Evolutionary conservation across 2,888 invertebrate genomes (phyloP).

Genomic region (Abrostola triplasia): DNA sequence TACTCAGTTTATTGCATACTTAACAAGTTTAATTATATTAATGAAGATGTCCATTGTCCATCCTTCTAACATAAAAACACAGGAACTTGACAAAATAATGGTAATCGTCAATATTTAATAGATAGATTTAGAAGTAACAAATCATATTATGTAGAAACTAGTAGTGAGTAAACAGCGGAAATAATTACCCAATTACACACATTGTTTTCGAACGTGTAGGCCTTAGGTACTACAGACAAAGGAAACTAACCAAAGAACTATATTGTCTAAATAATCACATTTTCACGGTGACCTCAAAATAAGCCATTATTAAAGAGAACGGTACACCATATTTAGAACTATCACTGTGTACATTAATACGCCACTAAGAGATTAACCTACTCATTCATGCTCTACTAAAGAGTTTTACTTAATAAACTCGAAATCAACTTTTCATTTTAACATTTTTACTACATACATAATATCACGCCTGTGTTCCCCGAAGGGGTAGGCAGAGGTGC

Average conservation of each 20-base stretch:
- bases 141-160: constrained; percentile 13
- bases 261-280: constrained; percentile 2
- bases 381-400: constrained; percentile 21
- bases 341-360: constrained; percentile 8
- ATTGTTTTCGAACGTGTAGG: constrained; percentile 9
- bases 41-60: not conserved
- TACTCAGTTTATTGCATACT: not conserved
- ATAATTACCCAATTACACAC: constrained; percentile 9
- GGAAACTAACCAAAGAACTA: constrained; percentile 18
- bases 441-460: constrained; percentile 12
- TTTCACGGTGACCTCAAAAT: constrained; percentile 12
- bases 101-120: not conserved
- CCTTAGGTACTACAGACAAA: not conserved
- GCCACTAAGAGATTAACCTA: constrained; percentile 31
- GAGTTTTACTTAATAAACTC: constrained; percentile 11
- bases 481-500: too few species aligned
- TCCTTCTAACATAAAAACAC: not conserved
- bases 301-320: constrained; percentile 11
- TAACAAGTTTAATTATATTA: not conserved
- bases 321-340: not conserved
- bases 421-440: constrained; percentile 5
- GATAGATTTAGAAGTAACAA: not conserved
- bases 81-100: constrained; percentile 1
- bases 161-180: too few species aligned
- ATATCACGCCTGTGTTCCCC: too few species aligned